These are phyloP conservation scores for Chondrosia reniformis DNA, from an alignment of 37 sponge, comb jelly and placozoan genomes.

Conservation along the genomic window DNA sequence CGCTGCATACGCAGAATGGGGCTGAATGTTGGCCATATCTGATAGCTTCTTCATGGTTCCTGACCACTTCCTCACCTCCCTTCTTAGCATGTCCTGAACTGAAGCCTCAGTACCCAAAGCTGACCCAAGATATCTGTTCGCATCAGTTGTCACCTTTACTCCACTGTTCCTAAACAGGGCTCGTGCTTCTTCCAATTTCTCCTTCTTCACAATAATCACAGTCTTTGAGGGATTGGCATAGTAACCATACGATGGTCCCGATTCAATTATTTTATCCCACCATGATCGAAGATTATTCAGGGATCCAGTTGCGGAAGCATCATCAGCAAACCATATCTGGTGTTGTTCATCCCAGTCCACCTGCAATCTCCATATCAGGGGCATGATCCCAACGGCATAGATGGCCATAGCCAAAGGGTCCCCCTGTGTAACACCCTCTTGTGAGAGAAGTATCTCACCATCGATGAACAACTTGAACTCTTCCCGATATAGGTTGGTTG, in stretches of 20 bases:
- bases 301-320: neutral
- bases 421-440: neutral
- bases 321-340: constrained; percentile 3
- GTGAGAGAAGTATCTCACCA: constrained; percentile 2
- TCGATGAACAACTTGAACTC: neutral
- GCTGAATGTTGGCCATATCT: neutral
- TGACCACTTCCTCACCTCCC: neutral
- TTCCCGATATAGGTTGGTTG: constrained; percentile 19
- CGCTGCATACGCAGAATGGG: neutral
- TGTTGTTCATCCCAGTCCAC: neutral
- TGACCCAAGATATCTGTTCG: neutral
- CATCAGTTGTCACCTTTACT: neutral
- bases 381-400: neutral
- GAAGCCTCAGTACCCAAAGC: neutral
- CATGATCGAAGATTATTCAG: neutral
- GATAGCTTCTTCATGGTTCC: neutral
- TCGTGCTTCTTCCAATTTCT: neutral
- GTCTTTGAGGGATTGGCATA: neutral
- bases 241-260: neutral
- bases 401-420: constrained; percentile 7
- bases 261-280: neutral
- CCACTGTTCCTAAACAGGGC: neutral
- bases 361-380: neutral
- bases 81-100: neutral
- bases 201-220: neutral